These are phyloP conservation scores for Pterocles orientalis DNA, from an alignment of 2,113 vertebrate species.

Conservation along the genomic window DNA sequence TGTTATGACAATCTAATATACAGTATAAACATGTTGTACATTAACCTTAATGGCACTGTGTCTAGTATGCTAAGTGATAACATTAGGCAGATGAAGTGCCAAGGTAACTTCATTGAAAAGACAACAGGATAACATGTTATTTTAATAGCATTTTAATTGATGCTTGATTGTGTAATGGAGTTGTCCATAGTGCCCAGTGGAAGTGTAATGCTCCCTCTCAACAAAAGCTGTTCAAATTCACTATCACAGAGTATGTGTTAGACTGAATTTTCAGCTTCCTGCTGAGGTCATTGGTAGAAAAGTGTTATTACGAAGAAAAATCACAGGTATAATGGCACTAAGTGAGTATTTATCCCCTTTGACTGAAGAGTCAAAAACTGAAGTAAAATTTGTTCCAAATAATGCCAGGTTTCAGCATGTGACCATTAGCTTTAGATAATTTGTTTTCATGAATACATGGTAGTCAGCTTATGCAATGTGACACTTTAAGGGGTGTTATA, in stretches of 20 bases:
- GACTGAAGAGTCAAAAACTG: not conserved
- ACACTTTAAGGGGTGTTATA: not conserved
- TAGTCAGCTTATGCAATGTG: not conserved
- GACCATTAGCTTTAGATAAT: not conserved
- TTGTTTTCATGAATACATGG: not conserved
- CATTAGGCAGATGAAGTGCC: slow-evolving; percentile 48
- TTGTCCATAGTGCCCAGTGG: slow-evolving; percentile 30
- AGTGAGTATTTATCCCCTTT: not conserved
- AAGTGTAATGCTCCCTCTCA: slow-evolving; percentile 28
- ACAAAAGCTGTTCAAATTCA: not conserved
- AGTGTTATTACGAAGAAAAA: not conserved
- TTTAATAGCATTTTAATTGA: slow-evolving; percentile 73
- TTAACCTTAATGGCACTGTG: slow-evolving; percentile 62
- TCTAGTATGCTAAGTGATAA: slow-evolving; percentile 15
- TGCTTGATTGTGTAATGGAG: slow-evolving; percentile 55
- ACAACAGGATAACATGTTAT: slow-evolving; percentile 68
- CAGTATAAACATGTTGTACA: slow-evolving; percentile 24
- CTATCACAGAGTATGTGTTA: not conserved
- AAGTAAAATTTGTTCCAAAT: not conserved
- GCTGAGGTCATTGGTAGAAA: slow-evolving; percentile 9
- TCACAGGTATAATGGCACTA: slow-evolving; percentile 15
- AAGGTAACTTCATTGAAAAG: slow-evolving; percentile 53
- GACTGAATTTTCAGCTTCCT: slow-evolving; percentile 32
- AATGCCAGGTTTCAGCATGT: not conserved
- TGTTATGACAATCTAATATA: slow-evolving; percentile 4